These are phyloP conservation scores for Mixornis gularis DNA, from an alignment of 2,113 vertebrate genomes.

Conservation along the genomic window DNA sequence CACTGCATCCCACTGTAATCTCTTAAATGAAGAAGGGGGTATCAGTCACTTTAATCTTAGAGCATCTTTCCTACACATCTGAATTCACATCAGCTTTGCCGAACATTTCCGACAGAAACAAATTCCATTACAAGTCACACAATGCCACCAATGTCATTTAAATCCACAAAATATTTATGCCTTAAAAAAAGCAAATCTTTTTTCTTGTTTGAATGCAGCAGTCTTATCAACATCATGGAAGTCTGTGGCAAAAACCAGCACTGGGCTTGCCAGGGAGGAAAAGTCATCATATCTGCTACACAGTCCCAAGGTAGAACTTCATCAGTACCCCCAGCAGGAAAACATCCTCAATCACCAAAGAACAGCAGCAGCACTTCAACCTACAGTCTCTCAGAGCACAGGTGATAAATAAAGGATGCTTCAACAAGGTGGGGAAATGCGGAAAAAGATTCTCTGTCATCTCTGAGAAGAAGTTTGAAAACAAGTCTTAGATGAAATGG, in stretches of 20 bases:
- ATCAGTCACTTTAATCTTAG: not conserved
- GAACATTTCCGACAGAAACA: not conserved
- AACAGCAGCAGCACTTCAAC: not conserved
- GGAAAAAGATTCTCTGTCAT: not conserved
- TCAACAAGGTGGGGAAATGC: not conserved
- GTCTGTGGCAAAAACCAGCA: not conserved
- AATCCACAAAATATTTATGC: not conserved
- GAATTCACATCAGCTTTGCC: not conserved
- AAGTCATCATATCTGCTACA: rapidly evolving
- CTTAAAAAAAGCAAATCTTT: not conserved
- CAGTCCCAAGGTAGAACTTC: not conserved
- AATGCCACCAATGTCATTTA: not conserved
- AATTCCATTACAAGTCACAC: not conserved
- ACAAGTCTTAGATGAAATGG: not conserved
- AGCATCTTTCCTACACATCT: not conserved
- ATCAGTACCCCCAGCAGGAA: not conserved
- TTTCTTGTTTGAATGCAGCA: not conserved
- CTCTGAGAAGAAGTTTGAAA: not conserved
- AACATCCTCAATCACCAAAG: not conserved
- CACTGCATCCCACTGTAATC: not conserved
- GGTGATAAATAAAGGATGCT: not conserved
- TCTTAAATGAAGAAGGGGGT: not conserved
- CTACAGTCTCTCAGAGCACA: not conserved
- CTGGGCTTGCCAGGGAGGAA: not conserved
- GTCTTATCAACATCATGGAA: not conserved